Percentiles rank a stretch among this genome's conserved stretches.
phyloP scores from a whole-genome alignment of 2,113 vertebrate genomes.

The Forbesichthys papilliferus region DNA sequence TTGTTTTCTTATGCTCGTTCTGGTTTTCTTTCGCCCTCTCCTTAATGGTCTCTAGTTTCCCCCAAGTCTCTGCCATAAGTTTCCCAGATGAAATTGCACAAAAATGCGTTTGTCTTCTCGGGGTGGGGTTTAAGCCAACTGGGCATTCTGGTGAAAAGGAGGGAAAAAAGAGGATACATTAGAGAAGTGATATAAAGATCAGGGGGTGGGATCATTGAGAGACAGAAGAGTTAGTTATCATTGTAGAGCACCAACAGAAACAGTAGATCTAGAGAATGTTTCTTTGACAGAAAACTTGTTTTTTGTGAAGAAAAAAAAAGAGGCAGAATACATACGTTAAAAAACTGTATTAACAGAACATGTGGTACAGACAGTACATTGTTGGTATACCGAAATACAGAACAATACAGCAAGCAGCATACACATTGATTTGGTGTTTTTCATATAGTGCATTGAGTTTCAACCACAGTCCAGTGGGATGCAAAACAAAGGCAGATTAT shows the following conservation, averaged over 20 bases:
- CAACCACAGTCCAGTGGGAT: conserved; percentile 29
- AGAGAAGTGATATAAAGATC: neutral
- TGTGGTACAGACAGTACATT: conserved; percentile 11
- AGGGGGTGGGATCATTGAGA: conserved; percentile 43
- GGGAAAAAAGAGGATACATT: conserved; percentile 40
- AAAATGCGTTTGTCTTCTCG: conserved; percentile 47
- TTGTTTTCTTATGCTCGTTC: conserved; percentile 54
- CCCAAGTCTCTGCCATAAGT: conserved; percentile 47
- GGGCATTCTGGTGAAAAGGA: conserved; percentile 21
- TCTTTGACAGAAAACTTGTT: neutral
- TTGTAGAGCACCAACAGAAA: conserved; percentile 45
- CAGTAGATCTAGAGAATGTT: conserved; percentile 14
- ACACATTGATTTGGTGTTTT: conserved; percentile 18
- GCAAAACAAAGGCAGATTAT: conserved; percentile 36
- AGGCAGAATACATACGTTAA: conserved; percentile 22
- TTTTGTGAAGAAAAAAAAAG: neutral
- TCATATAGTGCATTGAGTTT: conserved; percentile 16
- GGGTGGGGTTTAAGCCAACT: conserved; percentile 31
- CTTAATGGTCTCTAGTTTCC: conserved; percentile 55
- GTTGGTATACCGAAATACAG: neutral
- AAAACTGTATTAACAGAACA: conserved; percentile 61
- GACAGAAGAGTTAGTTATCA: conserved; percentile 13
- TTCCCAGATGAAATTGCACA: conserved; percentile 32
- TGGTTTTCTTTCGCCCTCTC: conserved; percentile 49
- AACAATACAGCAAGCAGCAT: conserved; percentile 7